Conservation (phyloP, 2,888 invertebrate species). For the Rhingia rostrata region DNA sequence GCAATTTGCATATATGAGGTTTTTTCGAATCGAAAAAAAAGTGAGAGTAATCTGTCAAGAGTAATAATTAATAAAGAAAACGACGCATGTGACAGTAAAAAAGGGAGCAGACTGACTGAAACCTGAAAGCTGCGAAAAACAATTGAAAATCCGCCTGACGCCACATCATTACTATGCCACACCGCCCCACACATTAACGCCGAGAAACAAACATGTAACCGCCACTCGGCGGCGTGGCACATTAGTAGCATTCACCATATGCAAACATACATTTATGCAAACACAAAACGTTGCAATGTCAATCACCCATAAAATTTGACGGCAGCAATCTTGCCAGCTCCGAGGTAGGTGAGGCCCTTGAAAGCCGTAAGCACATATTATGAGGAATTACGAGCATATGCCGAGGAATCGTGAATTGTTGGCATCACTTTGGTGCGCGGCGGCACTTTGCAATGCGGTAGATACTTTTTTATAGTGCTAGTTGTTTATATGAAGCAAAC, state of each 20-base stretch:
- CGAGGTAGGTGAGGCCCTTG: slow-evolving; percentile 65
- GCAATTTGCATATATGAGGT: slow-evolving; percentile 32
- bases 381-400: slow-evolving; percentile 22
- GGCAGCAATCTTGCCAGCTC: slow-evolving; percentile 39
- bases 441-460: slow-evolving; percentile 42
- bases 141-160: slow-evolving; percentile 44
- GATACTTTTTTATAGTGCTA: slow-evolving; percentile 25
- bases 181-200: background rate
- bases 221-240: background rate
- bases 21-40: slow-evolving; percentile 28
- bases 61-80: slow-evolving; percentile 58
- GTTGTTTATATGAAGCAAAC: slow-evolving; percentile 45
- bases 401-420: slow-evolving; percentile 51
- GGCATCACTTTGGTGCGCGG: slow-evolving; percentile 45
- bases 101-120: background rate
- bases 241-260: background rate
- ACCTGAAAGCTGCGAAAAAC: slow-evolving; percentile 14
- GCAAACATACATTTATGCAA: slow-evolving; percentile 67
- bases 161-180: slow-evolving; percentile 6
- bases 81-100: slow-evolving; percentile 40
- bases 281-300: slow-evolving; percentile 63
- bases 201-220: background rate
- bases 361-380: slow-evolving; percentile 27
- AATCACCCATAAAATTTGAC: slow-evolving; percentile 63
- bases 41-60: slow-evolving; percentile 70